Evolutionary conservation across 2,113 vertebrate genomes (phyloP).

Genomic region (Girardinichthys multiradiatus): DNA sequence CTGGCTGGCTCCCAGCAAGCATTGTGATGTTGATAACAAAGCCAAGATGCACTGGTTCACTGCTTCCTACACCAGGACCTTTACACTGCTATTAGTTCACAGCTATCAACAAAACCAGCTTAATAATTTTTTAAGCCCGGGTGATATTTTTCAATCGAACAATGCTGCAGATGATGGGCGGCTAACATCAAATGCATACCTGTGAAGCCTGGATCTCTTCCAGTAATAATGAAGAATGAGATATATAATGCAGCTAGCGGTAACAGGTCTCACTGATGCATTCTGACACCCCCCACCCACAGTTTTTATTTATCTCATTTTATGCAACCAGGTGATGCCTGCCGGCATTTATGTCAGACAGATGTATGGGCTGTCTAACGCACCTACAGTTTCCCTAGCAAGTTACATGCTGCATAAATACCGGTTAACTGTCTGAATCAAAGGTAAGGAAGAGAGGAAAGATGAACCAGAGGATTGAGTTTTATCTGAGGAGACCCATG

Average conservation of each 20-base stretch:
- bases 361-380: constrained; percentile 8
- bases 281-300: not conserved
- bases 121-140: not conserved
- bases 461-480: too few relatives aligned
- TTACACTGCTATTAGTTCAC: constrained; percentile 8
- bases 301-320: constrained; percentile 18
- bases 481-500: too few relatives aligned
- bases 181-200: not conserved
- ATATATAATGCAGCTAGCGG: constrained; percentile 19
- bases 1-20: constrained; percentile 52
- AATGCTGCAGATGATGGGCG: not conserved
- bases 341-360: constrained; percentile 16
- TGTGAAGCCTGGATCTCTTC: constrained; percentile 17
- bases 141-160: constrained; percentile 4
- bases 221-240: constrained; percentile 8
- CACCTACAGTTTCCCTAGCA: not conserved
- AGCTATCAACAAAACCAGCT: not conserved
- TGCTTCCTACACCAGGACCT: not conserved
- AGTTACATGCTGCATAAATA: not conserved
- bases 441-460: too few relatives aligned
- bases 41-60: not conserved
- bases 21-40: constrained; percentile 34
- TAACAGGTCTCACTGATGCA: constrained; percentile 12
- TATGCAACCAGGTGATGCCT: constrained; percentile 26
- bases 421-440: too few relatives aligned